phyloP scores from a whole-genome alignment of 2,113 vertebrate species.

The Datnioides undecimradiatus region DNA sequence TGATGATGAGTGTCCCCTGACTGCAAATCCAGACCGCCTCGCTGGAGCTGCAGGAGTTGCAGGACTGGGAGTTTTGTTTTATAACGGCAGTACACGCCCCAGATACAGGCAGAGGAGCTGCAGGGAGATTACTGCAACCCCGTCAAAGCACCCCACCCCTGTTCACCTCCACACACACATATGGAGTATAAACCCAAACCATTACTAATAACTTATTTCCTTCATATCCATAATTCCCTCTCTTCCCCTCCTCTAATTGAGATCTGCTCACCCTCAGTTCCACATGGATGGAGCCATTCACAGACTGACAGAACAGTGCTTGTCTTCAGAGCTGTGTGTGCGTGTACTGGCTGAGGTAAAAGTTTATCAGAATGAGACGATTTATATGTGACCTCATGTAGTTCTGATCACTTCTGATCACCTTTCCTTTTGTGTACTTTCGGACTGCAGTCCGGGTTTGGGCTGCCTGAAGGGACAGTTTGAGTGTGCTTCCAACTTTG shows the following conservation, averaged over 20 bases:
- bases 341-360: neutral
- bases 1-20: slow-evolving; percentile 49
- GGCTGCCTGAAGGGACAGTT: too few species aligned
- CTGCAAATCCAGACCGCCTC: slow-evolving; percentile 55
- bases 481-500: too few species aligned
- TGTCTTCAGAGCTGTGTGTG: slow-evolving; percentile 18
- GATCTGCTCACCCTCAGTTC: slow-evolving; percentile 42
- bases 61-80: slow-evolving; percentile 36
- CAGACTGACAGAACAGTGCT: slow-evolving; percentile 38
- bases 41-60: slow-evolving; percentile 52
- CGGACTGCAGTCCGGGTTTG: too few species aligned
- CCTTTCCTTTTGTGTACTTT: neutral
- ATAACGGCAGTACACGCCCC: slow-evolving; percentile 58
- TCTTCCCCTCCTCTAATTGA: slow-evolving; percentile 15
- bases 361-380: neutral
- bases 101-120: slow-evolving; percentile 45
- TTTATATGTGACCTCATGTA: neutral
- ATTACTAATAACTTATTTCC: neutral
- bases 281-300: slow-evolving; percentile 61
- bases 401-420: neutral
- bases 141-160: slow-evolving; percentile 26
- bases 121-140: slow-evolving; percentile 40
- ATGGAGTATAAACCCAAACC: neutral
- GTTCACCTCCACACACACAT: slow-evolving; percentile 1
- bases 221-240: neutral